Percentiles rank a stretch among this genome's conserved stretches.
These are phyloP conservation scores for Umimayanthus chanpuru DNA, from an alignment of 92 coral and sea anemone species.

Conservation along the genomic window DNA sequence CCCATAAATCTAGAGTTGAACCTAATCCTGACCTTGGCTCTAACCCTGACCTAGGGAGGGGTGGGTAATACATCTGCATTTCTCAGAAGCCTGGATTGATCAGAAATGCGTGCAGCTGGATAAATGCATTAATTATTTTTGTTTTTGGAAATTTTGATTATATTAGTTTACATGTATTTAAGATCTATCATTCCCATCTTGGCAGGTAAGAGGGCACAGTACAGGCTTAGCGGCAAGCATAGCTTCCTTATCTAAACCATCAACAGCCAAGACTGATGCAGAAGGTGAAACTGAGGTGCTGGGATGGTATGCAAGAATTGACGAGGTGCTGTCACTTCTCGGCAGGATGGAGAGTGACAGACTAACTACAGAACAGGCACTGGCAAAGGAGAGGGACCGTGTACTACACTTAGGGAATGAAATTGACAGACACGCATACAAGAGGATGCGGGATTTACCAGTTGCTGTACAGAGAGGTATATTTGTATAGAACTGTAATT, in stretches of 20 bases:
- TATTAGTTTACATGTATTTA: no score
- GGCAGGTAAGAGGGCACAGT: slow-evolving; percentile 71
- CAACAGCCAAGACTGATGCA: slow-evolving; percentile 39
- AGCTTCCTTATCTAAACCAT: slow-evolving; percentile 57
- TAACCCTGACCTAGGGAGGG: no score
- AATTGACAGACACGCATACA: slow-evolving; percentile 85
- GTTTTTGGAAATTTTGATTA: no score
- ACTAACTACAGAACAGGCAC: slow-evolving; percentile 70
- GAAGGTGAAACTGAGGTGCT: slow-evolving; percentile 49
- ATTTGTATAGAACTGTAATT: neutral
- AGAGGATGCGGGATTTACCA: slow-evolving; percentile 87
- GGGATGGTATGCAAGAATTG: slow-evolving; percentile 68
- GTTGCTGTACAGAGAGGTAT: slow-evolving; percentile 93
- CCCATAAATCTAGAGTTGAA: no score
- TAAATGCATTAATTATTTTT: no score
- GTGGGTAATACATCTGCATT: no score
- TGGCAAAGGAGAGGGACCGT: slow-evolving; percentile 75
- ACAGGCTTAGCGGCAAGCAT: slow-evolving; percentile 54
- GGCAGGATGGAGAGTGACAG: slow-evolving; percentile 92
- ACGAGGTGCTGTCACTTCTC: slow-evolving; percentile 81
- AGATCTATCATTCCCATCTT: no score
- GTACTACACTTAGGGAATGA: slow-evolving; percentile 69
- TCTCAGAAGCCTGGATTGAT: no score
- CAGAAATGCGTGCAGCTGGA: no score
- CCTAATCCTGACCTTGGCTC: no score